These are phyloP conservation scores for Chamaedrilus cognettii DNA, from an alignment of 2,888 invertebrate genomes.

Conservation along the genomic window DNA sequence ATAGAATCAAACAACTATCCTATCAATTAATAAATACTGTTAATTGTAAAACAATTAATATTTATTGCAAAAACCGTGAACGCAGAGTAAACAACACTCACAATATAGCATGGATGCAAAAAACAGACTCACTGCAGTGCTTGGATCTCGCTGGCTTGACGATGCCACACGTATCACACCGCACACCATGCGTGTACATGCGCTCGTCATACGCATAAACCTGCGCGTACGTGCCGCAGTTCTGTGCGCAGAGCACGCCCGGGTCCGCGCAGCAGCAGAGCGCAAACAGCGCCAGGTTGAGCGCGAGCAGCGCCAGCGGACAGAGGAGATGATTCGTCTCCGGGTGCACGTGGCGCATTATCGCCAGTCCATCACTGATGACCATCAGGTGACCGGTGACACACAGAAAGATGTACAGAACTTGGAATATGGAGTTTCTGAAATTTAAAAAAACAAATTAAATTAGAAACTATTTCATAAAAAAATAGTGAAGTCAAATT, in stretches of 20 bases:
- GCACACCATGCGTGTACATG: slow-evolving; percentile 41
- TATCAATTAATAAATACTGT: too few species aligned
- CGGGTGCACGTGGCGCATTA: slow-evolving; percentile 43
- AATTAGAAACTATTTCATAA: neutral
- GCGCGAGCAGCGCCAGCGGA: slow-evolving; percentile 44
- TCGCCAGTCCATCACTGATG: slow-evolving; percentile 29
- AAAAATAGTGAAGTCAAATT: too few species aligned
- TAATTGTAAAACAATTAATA: too few species aligned
- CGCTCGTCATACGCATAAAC: slow-evolving; percentile 46
- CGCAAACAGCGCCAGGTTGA: slow-evolving; percentile 45
- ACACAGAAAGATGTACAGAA: slow-evolving; percentile 45
- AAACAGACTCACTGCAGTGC: slow-evolving; percentile 53
- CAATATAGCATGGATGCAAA: too few species aligned
- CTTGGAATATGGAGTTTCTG: slow-evolving; percentile 52
- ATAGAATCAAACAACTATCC: too few species aligned
- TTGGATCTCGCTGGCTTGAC: slow-evolving; percentile 54
- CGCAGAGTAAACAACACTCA: too few species aligned
- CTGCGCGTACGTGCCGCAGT: slow-evolving; percentile 36
- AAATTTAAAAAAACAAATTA: slow-evolving; percentile 32
- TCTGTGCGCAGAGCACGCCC: slow-evolving; percentile 46
- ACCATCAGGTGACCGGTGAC: slow-evolving; percentile 46
- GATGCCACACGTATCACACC: slow-evolving; percentile 49
- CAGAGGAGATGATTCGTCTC: slow-evolving; percentile 46
- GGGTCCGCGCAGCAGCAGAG: slow-evolving; percentile 49
- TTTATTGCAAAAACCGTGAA: too few species aligned